Percentiles rank a stretch among this genome's conserved stretches.
Conservation (phyloP, 1,140 invertebrate species). For the Zaprionus gabonicus region DNA sequence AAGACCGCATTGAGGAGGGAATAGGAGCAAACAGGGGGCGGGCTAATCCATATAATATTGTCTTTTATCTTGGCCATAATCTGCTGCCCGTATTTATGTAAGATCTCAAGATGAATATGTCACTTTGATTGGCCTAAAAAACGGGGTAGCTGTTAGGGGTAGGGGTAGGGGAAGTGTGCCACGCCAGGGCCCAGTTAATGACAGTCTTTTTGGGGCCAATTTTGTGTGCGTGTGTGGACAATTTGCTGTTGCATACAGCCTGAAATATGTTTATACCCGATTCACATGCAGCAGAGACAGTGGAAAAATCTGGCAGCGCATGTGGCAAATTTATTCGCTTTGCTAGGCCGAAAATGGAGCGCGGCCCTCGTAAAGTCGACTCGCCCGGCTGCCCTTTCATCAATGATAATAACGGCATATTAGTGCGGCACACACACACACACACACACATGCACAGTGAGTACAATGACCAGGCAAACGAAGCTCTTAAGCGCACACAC, state of each 20-base stretch:
- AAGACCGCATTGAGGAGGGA: not conserved
- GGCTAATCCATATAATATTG: conserved; percentile 10
- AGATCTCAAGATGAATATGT: conserved; percentile 44
- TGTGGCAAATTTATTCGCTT: conserved; percentile 70
- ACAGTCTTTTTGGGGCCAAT: conserved; percentile 33
- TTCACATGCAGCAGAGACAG: conserved; percentile 43
- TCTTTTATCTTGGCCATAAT: conserved; percentile 36
- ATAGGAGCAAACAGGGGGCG: not conserved
- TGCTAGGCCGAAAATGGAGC: conserved; percentile 35
- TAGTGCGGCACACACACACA: conserved; percentile 59
- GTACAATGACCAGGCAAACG: conserved; percentile 64
- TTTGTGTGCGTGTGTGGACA: conserved; percentile 36
- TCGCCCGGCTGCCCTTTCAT: conserved; percentile 70
- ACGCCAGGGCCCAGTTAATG: conserved; percentile 52
- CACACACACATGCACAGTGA: conserved; percentile 23
- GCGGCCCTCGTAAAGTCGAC: conserved; percentile 62
- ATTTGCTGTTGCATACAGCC: conserved; percentile 61
- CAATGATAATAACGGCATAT: conserved; percentile 76
- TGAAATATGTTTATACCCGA: conserved; percentile 55
- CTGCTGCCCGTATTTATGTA: conserved; percentile 27
- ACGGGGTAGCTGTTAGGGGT: conserved; percentile 12
- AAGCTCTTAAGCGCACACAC: conserved; percentile 35
- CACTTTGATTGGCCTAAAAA: conserved; percentile 46
- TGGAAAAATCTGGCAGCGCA: conserved; percentile 28
- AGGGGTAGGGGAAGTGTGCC: not conserved